Evolutionary conservation across 2,113 vertebrate species (phyloP).

Genomic region (Recurvirostra avosetta): DNA sequence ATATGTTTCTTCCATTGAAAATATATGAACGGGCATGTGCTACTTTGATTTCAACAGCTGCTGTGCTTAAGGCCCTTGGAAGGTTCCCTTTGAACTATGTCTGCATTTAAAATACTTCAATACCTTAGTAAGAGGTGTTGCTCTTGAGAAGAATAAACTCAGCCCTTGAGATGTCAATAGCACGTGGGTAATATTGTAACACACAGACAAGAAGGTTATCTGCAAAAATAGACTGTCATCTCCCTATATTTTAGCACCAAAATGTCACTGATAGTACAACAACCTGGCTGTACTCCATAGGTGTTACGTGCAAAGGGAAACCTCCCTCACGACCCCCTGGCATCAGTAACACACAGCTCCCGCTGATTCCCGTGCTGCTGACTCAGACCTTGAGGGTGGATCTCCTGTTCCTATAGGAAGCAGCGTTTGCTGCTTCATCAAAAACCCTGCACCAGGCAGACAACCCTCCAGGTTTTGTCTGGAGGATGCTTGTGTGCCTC

Average conservation of each 20-base stretch:
- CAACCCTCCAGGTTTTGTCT: neutral
- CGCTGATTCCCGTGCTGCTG: neutral
- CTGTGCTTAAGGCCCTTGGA: neutral
- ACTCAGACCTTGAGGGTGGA: neutral
- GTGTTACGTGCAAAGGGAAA: neutral
- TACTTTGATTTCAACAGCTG: neutral
- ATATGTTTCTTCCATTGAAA: neutral
- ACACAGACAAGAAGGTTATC: neutral
- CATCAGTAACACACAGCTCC: neutral
- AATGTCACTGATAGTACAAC: neutral
- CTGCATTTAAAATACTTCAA: neutral
- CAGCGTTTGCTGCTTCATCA: neutral
- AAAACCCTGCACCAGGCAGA: neutral
- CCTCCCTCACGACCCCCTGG: neutral
- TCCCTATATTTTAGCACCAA: neutral
- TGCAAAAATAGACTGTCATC: neutral
- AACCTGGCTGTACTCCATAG: neutral
- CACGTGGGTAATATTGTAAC: accelerated
- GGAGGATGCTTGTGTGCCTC: neutral
- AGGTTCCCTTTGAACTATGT: neutral
- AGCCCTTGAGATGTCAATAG: neutral
- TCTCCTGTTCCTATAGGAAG: neutral
- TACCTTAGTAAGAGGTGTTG: neutral
- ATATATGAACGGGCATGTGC: neutral
- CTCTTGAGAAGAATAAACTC: neutral